Percentiles rank a stretch among this genome's conserved stretches.
phyloP scores from a whole-genome alignment of 2,113 vertebrate species.

The Hippocampus zosterae region DNA sequence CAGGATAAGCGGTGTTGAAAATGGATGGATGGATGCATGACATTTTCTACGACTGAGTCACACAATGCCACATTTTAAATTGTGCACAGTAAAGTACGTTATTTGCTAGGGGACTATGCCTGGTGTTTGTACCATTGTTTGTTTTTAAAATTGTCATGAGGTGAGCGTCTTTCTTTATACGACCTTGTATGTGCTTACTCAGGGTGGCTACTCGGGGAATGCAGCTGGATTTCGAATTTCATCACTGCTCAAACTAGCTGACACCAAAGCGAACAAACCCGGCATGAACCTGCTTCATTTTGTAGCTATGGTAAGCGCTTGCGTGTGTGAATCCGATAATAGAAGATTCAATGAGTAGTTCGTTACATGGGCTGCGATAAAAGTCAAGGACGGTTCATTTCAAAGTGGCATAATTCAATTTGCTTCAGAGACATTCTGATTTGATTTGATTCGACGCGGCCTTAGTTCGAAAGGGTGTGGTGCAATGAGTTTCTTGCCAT shows the following conservation, averaged over 20 bases:
- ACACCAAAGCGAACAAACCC: constrained; percentile 82
- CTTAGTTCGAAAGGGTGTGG: too few relatives aligned
- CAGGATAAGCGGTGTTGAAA: too few relatives aligned
- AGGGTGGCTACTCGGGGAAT: constrained; percentile 82
- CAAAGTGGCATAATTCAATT: too few relatives aligned
- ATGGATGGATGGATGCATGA: too few relatives aligned
- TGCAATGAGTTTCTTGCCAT: too few relatives aligned
- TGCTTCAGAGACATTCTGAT: too few relatives aligned
- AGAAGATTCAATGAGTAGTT: neutral
- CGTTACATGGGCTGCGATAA: neutral
- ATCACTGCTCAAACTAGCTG: constrained; percentile 78
- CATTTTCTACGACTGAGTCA: constrained; percentile 13
- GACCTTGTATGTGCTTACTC: constrained; percentile 35
- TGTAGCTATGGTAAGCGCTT: constrained; percentile 78
- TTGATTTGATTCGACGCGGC: too few relatives aligned
- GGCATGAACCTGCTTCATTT: constrained; percentile 83
- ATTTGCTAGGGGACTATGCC: neutral
- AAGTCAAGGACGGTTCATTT: too few relatives aligned
- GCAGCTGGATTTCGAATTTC: constrained; percentile 79
- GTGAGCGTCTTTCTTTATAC: constrained; percentile 18
- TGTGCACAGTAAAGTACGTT: constrained; percentile 9
- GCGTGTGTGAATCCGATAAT: neutral
- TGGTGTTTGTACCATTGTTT: constrained; percentile 24
- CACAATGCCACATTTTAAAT: constrained; percentile 36
- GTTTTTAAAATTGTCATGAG: constrained; percentile 45